Evolutionary conservation across 1,140 invertebrate genomes (phyloP).

Genomic region (Drosophila pandora): DNA sequence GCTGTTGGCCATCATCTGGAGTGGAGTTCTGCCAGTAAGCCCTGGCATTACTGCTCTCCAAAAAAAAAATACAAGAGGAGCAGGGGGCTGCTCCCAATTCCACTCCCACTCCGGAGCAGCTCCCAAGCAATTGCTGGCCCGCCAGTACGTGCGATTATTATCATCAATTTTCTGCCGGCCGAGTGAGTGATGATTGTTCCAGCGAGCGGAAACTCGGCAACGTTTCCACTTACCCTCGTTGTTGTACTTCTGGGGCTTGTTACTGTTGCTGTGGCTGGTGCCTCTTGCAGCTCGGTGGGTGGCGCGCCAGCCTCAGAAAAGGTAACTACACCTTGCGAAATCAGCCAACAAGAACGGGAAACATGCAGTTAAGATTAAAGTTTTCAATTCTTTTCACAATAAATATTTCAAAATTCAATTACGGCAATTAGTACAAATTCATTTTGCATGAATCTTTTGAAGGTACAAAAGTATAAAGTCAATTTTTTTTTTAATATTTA

Average conservation of each 20-base stretch:
- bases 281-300: conserved; percentile 39
- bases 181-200: conserved; percentile 75
- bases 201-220: conserved; percentile 53
- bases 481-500: too few species aligned
- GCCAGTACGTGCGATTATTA: conserved; percentile 76
- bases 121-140: conserved; percentile 38
- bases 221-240: conserved; percentile 38
- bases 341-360: background rate
- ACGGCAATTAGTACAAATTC: too few species aligned
- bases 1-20: conserved; percentile 54
- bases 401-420: background rate
- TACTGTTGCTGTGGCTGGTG: conserved; percentile 29
- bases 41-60: conserved; percentile 37
- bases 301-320: conserved; percentile 30
- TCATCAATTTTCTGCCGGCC: conserved; percentile 76
- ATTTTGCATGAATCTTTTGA: too few species aligned
- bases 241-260: conserved; percentile 19
- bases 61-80: background rate
- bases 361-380: background rate
- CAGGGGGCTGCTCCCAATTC: conserved; percentile 4
- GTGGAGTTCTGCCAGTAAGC: conserved; percentile 24
- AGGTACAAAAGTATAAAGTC: too few species aligned
- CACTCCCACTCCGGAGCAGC: conserved; percentile 12
- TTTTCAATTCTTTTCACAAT: background rate
- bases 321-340: conserved; percentile 19